Percentiles rank a stretch among this genome's conserved stretches.
Conservation (phyloP, 2,113 vertebrate species). For the Hippocampus mohnikei region DNA sequence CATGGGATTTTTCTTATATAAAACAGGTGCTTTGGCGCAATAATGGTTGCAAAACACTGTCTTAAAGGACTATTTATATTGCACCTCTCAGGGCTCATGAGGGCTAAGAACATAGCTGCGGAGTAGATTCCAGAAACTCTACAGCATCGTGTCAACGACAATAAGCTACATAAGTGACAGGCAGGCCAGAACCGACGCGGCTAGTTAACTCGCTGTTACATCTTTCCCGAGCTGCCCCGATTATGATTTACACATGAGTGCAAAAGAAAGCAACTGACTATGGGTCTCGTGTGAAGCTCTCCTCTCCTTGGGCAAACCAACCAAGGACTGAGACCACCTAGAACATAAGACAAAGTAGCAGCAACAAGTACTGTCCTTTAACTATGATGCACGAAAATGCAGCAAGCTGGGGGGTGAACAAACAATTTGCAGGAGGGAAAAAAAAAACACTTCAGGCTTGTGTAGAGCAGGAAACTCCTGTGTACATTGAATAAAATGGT, state of each 20-base stretch:
- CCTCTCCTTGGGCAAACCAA: conserved; percentile 54
- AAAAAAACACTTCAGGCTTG: conserved; percentile 34
- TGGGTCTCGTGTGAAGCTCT: conserved; percentile 59
- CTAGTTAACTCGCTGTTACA: conserved; percentile 61
- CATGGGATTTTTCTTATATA: neutral
- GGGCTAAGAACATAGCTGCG: conserved; percentile 19
- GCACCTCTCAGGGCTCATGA: neutral
- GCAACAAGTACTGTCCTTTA: conserved; percentile 37
- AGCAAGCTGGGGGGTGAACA: conserved; percentile 23
- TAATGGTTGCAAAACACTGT: neutral
- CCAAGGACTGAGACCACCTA: conserved; percentile 66
- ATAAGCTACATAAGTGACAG: conserved; percentile 46
- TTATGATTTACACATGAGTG: conserved; percentile 67
- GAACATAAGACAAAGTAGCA: conserved; percentile 41
- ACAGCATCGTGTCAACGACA: conserved; percentile 57
- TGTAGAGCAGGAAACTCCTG: conserved; percentile 17
- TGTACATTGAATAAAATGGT: conserved; percentile 28
- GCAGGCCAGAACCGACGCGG: conserved; percentile 56
- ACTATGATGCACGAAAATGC: conserved; percentile 29
- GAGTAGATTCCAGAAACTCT: conserved; percentile 50
- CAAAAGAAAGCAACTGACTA: conserved; percentile 48
- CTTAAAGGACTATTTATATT: conserved; percentile 7
- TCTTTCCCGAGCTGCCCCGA: conserved; percentile 58
- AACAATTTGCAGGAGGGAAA: conserved; percentile 10
- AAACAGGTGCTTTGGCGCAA: neutral